Evolutionary conservation across 2,888 invertebrate genomes (phyloP), one percentile per base, ranked within the genome.

Genomic region (Campoplex capitator): DNA sequence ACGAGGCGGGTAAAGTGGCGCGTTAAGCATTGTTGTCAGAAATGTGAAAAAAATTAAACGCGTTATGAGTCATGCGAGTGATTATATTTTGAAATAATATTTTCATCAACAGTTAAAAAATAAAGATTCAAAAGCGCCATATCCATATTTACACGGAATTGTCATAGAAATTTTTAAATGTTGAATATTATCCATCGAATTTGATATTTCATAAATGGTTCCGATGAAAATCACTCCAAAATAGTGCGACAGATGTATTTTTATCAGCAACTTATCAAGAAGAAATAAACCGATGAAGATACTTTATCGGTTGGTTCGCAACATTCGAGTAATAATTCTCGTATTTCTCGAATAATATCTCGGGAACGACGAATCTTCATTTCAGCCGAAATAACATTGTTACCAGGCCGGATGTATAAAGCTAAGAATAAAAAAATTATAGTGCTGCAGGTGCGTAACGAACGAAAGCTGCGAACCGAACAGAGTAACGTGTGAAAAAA

Each of bases 401-500:
- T 79, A 70, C 56, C 16, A 35, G 11, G 62, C 16, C 18, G 54
- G 32, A 28, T 16, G 56, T 71, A 38, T 62, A 62, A 32, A 62
- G 45, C 45, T 54, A 42, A 51, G 32, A 71, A 71, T 76, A n/a
- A 35, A 0, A 73, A 35, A 67, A 77, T 74, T 28, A 81, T 71
- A 56, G 42, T 56, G 45, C 42, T 54, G 23, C 16, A 32, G 38
- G 38, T 42, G 62, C 54, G 83, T 16, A 54, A 51, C 77, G 18
- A 76, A 70, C 70, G 2, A 54, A 38, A 68, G 76, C 58, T 3
- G 45, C 11, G 38, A 28, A 80, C 1, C 13, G 28, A 56, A 58
- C 32, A 32, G 32, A 81, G 71, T 76, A 71, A 38, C 76, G 81
- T 81, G 81, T 67, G 82, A 85, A 81, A 82, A 71, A 78, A n/a